phyloP scores from a whole-genome alignment of 2,113 vertebrate genomes.

The Corynorhinus townsendii region DNA sequence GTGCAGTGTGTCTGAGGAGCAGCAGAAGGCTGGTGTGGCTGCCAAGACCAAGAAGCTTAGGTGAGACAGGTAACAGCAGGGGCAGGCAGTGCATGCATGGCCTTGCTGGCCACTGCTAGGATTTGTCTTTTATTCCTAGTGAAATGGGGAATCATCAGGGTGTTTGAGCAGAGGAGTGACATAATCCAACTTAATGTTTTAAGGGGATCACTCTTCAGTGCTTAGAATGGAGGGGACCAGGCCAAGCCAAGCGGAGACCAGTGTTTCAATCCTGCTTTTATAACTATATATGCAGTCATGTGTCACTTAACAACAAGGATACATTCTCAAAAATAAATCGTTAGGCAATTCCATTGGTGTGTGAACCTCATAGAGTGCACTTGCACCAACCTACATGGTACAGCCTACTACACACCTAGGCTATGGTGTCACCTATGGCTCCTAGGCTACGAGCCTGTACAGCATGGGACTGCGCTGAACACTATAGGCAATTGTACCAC shows the following conservation, averaged over 20 bases:
- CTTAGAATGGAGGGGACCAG: no score
- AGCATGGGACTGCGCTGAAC: neutral
- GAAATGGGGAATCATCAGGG: neutral
- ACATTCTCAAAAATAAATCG: neutral
- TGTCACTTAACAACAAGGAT: neutral
- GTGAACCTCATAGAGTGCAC: neutral
- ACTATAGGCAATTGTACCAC: neutral
- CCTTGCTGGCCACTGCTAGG: no score
- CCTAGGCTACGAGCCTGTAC: neutral
- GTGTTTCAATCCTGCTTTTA: neutral
- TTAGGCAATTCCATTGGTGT: no score
- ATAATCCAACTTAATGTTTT: rapidly evolving
- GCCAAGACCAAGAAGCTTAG: neutral
- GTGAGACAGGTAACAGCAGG: neutral
- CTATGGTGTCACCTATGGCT: no score
- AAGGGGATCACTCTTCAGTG: neutral
- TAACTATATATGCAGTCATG: rapidly evolving
- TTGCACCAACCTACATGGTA: neutral
- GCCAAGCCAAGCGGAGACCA: neutral
- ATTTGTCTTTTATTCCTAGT: neutral
- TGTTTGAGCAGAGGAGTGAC: neutral
- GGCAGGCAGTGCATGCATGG: no score
- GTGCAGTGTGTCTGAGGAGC: neutral
- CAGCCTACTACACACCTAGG: neutral
- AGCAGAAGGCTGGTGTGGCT: neutral